Evolutionary conservation across 2,113 vertebrate genomes (phyloP).

Genomic region (Hystrix brachyura): DNA sequence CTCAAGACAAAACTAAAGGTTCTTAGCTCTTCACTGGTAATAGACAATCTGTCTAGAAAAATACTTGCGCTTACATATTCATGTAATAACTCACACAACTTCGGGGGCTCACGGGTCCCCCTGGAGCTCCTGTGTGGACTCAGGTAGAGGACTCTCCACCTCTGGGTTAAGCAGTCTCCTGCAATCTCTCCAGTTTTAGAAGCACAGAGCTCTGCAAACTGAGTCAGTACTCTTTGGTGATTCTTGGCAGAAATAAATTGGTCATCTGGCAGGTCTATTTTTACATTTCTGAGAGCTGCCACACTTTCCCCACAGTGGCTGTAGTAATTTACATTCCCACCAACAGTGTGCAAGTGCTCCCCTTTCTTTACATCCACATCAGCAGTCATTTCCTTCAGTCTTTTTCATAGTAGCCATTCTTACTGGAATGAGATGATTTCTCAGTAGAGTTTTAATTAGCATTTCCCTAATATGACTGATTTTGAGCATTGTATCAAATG

Average conservation of each 20-base stretch:
- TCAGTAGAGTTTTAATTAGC: not conserved
- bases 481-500: too few species aligned
- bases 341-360: not conserved
- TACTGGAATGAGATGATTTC: not conserved
- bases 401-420: not conserved
- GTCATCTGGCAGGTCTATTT: not conserved
- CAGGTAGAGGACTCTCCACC: rapidly evolving
- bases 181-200: not conserved
- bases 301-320: not conserved
- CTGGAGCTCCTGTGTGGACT: not conserved
- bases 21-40: not conserved
- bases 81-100: not conserved
- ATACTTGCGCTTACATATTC: not conserved
- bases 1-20: not conserved
- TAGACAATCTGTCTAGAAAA: not conserved
- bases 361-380: not conserved
- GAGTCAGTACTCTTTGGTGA: not conserved
- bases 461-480: not conserved
- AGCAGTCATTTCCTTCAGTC: not conserved
- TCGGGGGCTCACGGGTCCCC: not conserved
- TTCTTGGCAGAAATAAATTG: not conserved
- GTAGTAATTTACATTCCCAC: not conserved
- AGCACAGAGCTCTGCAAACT: not conserved
- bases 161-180: not conserved
- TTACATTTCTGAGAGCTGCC: not conserved